These are phyloP conservation scores for Neomonachus schauinslandi DNA, from an alignment of 2,113 vertebrate species.

Conservation along the genomic window DNA sequence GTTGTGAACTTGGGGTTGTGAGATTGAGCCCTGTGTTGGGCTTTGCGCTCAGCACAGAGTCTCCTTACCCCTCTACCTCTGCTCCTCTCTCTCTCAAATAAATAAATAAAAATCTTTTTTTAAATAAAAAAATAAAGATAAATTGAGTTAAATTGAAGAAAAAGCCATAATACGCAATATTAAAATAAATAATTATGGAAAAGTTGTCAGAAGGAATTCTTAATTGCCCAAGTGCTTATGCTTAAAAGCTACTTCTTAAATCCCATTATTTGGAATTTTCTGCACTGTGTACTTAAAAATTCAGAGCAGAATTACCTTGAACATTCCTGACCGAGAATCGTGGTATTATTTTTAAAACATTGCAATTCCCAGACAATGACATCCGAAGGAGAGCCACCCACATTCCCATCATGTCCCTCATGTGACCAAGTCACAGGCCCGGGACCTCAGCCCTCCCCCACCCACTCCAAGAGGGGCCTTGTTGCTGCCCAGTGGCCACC, in stretches of 20 bases:
- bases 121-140: background rate
- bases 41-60: too few species aligned
- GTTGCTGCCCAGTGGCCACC: background rate
- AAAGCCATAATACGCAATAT: background rate
- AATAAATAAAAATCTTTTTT: too few species aligned
- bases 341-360: background rate
- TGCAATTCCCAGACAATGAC: background rate
- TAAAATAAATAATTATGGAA: background rate
- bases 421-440: background rate
- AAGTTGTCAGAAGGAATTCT: background rate
- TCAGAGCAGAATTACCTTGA: background rate
- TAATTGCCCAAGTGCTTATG: background rate
- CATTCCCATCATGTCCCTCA: background rate
- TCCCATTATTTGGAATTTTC: background rate
- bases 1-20: too few species aligned
- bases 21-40: too few species aligned
- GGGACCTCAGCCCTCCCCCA: background rate
- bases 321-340: background rate
- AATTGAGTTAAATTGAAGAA: background rate
- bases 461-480: background rate
- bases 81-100: too few species aligned
- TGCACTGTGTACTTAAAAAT: background rate
- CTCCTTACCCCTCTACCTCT: too few species aligned
- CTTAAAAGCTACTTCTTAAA: background rate
- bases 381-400: background rate